Conservation (phyloP, 2,797 vertebrate genomes). For the Pipistrellus kuhlii region DNA sequence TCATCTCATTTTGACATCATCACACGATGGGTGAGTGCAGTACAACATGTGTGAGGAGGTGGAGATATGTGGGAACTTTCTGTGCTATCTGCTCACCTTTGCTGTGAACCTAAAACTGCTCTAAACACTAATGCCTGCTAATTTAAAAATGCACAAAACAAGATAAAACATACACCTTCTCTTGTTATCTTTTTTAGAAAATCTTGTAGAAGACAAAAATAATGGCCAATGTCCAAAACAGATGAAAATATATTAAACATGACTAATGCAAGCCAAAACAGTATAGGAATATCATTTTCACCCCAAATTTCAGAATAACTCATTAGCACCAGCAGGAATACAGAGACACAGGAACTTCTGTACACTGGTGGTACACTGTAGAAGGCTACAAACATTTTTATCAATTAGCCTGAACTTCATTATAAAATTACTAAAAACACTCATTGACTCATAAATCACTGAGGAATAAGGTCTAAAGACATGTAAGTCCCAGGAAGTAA, state of each 20-base stretch:
- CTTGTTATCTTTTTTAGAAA: background rate
- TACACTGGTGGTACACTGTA: background rate
- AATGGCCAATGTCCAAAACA: background rate
- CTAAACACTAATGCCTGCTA: background rate
- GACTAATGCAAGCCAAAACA: background rate
- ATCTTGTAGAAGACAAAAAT: slow-evolving; percentile 7
- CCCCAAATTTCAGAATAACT: background rate
- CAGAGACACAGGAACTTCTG: background rate
- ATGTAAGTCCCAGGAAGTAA: background rate
- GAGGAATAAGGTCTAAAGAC: background rate
- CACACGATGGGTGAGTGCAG: too few relatives aligned
- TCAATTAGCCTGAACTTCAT: background rate
- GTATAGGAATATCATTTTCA: background rate
- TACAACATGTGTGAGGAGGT: background rate
- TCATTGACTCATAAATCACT: background rate
- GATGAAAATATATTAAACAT: background rate
- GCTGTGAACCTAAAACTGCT: background rate
- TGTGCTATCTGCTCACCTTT: background rate
- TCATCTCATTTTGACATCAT: too few relatives aligned
- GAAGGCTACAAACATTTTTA: slow-evolving; percentile 1
- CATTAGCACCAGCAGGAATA: background rate
- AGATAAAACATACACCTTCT: background rate
- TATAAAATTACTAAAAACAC: background rate
- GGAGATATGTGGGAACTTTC: background rate
- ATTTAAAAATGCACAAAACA: background rate